A percentile compares a stretch with the other conserved stretches of the same genome.
Evolutionary conservation across 1,140 invertebrate species (phyloP).

Genomic region (Aphelenchoides fujianensis): DNA sequence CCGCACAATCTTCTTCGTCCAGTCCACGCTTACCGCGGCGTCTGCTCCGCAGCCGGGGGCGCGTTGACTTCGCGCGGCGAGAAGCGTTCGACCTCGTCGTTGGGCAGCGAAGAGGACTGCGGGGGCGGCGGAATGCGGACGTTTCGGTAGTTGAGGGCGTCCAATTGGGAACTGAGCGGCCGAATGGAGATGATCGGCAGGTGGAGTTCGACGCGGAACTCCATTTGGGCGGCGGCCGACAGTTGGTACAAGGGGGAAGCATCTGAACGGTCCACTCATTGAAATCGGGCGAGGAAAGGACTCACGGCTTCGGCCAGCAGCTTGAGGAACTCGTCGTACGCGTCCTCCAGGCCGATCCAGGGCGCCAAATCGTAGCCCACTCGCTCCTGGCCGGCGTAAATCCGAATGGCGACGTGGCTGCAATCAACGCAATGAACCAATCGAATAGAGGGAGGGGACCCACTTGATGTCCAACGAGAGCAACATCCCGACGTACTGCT

Average conservation of each 20-base stretch:
- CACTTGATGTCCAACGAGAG: conserved; percentile 9
- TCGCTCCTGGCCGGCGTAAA: not conserved
- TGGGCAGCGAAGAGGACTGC: too few relatives aligned
- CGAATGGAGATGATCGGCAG: conserved; percentile 17
- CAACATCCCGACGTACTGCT: conserved; percentile 7
- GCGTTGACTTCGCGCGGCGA: too few relatives aligned
- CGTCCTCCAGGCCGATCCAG: conserved; percentile 17
- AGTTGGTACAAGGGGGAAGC: conserved; percentile 14
- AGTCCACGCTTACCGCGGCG: too few relatives aligned
- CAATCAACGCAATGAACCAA: not conserved
- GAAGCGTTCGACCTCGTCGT: too few relatives aligned
- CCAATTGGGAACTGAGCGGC: too few relatives aligned
- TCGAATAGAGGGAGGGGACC: not conserved
- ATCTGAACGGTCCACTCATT: not conserved
- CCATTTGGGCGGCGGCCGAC: not conserved
- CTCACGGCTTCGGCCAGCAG: conserved; percentile 1
- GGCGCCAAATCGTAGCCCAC: conserved; percentile 11
- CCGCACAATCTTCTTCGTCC: too few relatives aligned
- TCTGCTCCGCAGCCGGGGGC: too few relatives aligned
- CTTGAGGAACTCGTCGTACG: conserved; percentile 4
- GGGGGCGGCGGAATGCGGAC: too few relatives aligned
- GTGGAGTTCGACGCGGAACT: conserved; percentile 17
- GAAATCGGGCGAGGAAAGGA: too few relatives aligned
- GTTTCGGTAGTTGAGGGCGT: too few relatives aligned
- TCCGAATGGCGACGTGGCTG: not conserved